Percentiles rank a stretch among this genome's conserved stretches.
phyloP scores from a whole-genome alignment of 2,113 vertebrate genomes.

The Sylvia atricapilla region DNA sequence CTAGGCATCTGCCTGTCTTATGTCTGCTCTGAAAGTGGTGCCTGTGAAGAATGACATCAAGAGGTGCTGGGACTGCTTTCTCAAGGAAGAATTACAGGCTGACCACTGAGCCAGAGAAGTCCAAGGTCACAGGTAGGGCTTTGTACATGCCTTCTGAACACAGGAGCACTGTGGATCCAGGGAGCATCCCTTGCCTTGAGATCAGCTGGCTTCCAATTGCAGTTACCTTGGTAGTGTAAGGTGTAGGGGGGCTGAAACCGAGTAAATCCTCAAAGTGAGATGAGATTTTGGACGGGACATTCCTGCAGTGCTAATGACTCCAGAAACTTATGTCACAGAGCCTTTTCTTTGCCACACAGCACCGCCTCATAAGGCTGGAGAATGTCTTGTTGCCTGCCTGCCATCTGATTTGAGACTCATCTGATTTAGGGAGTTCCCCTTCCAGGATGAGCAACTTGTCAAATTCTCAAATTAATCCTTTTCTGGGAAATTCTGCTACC shows the following conservation, averaged over 20 bases:
- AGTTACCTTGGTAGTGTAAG: neutral
- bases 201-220: neutral
- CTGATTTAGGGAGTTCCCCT: neutral
- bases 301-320: neutral
- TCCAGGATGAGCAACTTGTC: neutral
- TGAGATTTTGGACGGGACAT: neutral
- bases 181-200: neutral
- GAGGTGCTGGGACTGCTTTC: slow-evolving; percentile 81
- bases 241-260: neutral
- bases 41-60: slow-evolving; percentile 85
- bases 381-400: neutral
- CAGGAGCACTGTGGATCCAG: neutral
- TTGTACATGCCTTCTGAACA: neutral
- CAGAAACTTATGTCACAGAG: neutral
- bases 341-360: neutral
- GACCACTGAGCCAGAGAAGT: slow-evolving; percentile 86
- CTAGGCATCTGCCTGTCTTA: neutral
- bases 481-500: neutral
- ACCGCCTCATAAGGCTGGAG: neutral
- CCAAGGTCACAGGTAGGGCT: slow-evolving; percentile 82
- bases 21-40: neutral
- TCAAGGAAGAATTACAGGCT: slow-evolving; percentile 87
- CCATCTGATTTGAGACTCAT: neutral
- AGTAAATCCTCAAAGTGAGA: neutral
- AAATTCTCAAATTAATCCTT: neutral